Conservation (phyloP, 2,797 vertebrate species). For the Falco columbarius region DNA sequence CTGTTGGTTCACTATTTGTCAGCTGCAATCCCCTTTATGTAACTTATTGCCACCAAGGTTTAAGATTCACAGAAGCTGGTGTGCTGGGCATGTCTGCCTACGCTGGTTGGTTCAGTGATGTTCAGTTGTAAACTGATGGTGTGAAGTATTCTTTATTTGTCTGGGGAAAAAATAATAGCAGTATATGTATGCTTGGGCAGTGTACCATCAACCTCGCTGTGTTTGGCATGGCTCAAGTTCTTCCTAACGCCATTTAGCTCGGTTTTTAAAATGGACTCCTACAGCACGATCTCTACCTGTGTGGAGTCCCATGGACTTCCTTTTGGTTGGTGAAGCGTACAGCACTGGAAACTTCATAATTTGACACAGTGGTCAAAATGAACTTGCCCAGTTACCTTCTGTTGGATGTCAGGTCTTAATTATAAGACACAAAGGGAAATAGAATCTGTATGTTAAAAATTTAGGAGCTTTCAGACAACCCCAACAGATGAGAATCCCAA, state of each 20-base stretch:
- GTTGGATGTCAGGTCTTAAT: background rate
- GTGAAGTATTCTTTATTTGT: background rate
- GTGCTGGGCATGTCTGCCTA: background rate
- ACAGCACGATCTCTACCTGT: background rate
- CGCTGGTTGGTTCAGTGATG: background rate
- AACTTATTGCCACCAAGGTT: background rate
- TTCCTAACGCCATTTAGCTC: background rate
- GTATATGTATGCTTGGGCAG: background rate
- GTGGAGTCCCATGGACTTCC: background rate
- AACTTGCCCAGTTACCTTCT: background rate
- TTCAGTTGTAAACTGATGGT: background rate
- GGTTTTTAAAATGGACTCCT: background rate
- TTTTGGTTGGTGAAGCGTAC: background rate
- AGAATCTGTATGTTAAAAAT: background rate
- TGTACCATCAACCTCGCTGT: background rate
- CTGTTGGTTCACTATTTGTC: background rate
- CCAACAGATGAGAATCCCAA: background rate
- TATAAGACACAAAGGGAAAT: background rate
- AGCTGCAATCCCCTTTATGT: background rate
- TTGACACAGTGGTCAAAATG: background rate
- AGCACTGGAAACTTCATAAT: background rate
- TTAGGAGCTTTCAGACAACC: background rate
- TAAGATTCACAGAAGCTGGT: background rate
- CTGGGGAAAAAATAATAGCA: background rate
- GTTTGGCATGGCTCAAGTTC: background rate